Evolutionary conservation across 2,113 vertebrate genomes (phyloP).

Genomic region (Balaeniceps rex): DNA sequence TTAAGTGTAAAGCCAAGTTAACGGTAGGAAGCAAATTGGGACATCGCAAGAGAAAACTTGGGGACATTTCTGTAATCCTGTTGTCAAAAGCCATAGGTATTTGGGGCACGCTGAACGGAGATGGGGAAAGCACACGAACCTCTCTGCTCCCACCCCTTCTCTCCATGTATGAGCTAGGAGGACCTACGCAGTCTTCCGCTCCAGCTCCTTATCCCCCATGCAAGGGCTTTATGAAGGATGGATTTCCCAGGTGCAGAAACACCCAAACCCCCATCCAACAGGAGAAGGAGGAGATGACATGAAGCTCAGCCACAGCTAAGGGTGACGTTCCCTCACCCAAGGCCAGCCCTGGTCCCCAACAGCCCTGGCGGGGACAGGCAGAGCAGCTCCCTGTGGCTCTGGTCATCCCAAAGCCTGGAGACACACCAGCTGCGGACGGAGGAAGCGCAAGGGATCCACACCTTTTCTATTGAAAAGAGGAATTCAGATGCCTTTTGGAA

Average conservation of each 20-base stretch:
- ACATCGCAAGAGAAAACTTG: not conserved
- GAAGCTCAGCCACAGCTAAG: not conserved
- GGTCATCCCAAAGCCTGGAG: not conserved
- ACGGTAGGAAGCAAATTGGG: not conserved
- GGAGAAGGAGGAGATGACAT: not conserved
- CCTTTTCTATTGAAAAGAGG: not conserved
- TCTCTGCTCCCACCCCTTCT: not conserved
- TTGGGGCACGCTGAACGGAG: not conserved
- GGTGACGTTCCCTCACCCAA: not conserved
- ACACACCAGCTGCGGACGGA: not conserved
- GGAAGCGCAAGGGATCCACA: not conserved
- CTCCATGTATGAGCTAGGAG: not conserved
- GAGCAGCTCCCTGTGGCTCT: not conserved
- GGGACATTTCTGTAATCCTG: not conserved
- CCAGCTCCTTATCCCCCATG: not conserved
- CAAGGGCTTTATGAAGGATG: not conserved
- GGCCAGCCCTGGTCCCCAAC: not conserved
- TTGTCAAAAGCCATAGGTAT: not conserved
- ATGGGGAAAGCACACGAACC: not conserved
- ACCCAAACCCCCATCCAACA: not conserved
- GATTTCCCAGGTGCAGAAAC: not conserved
- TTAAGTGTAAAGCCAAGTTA: slow-evolving; percentile 14
- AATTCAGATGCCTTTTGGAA: not conserved
- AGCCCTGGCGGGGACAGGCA: not conserved
- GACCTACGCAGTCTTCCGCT: not conserved